phyloP scores from a whole-genome alignment of 2,888 invertebrate genomes.

The Neuroscelio doddi region DNA sequence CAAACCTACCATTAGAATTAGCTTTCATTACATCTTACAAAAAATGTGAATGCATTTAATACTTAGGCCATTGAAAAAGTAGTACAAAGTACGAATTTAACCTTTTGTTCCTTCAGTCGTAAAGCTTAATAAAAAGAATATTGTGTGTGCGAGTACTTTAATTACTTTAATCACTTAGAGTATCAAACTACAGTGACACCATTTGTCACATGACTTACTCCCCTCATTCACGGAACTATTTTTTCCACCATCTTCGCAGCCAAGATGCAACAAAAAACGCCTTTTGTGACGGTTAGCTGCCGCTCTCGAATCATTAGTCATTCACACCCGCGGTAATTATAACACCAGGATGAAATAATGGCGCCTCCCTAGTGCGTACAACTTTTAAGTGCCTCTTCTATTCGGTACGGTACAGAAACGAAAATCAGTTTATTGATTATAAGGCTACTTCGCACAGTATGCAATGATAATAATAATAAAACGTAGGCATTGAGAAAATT shows the following conservation, averaged over 20 bases:
- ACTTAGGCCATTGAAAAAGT: too few relatives aligned
- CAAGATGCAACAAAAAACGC: conserved; percentile 28
- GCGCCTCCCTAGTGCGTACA: conserved; percentile 44
- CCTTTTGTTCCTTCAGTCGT: too few relatives aligned
- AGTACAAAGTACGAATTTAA: too few relatives aligned
- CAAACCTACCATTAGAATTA: too few relatives aligned
- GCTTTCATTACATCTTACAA: too few relatives aligned
- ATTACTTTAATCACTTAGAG: conserved; percentile 37
- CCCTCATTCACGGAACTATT: conserved; percentile 27
- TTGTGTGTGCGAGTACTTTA: conserved; percentile 16
- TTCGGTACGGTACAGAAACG: conserved; percentile 26
- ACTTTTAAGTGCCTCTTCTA: conserved; percentile 42
- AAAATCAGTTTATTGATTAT: conserved; percentile 45
- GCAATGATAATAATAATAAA: conserved; percentile 25
- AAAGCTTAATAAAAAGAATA: too few relatives aligned
- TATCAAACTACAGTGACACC: conserved; percentile 30
- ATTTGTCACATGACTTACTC: conserved; percentile 35
- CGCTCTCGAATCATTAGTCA: conserved; percentile 44
- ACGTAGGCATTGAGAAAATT: conserved; percentile 3
- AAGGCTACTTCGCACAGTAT: conserved; percentile 32
- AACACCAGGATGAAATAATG: conserved; percentile 46
- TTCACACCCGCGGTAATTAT: conserved; percentile 49
- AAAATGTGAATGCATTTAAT: too few relatives aligned
- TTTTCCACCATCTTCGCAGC: conserved; percentile 37
- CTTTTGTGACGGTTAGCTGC: conserved; percentile 42